A percentile compares a stretch with the other conserved stretches of the same genome.
Evolutionary conservation across 2,797 vertebrate genomes (phyloP).

Genomic region (Trichosurus vulpecula): DNA sequence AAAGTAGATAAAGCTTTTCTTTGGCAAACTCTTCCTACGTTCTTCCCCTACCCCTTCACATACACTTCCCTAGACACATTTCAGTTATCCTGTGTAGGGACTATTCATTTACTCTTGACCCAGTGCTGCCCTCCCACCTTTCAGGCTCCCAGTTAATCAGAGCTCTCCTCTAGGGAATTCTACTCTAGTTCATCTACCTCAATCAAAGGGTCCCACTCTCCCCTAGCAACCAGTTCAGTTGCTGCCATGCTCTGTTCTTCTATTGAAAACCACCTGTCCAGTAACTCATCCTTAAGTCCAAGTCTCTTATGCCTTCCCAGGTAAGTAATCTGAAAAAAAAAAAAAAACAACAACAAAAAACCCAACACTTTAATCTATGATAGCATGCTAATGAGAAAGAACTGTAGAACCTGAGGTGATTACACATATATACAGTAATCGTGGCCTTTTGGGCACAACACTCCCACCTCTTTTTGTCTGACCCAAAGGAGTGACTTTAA

Average conservation of each 20-base stretch:
- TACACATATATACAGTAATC: background rate
- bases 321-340: background rate
- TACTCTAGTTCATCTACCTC: background rate
- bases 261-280: background rate
- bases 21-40: background rate
- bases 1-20: background rate
- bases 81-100: background rate
- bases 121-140: background rate
- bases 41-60: background rate
- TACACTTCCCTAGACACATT: background rate
- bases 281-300: background rate
- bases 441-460: background rate
- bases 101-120: background rate
- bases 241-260: background rate
- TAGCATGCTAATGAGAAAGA: background rate
- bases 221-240: background rate
- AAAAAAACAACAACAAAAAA: no score
- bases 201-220: background rate
- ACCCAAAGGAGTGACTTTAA: background rate
- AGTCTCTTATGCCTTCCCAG: background rate
- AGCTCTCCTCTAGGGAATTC: background rate
- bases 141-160: background rate
- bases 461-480: background rate
- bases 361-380: background rate
- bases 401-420: background rate